Percentiles rank a stretch among this genome's conserved stretches.
Conservation (phyloP, 1,140 invertebrate species). For the Oryzaephilus surinamensis region DNA sequence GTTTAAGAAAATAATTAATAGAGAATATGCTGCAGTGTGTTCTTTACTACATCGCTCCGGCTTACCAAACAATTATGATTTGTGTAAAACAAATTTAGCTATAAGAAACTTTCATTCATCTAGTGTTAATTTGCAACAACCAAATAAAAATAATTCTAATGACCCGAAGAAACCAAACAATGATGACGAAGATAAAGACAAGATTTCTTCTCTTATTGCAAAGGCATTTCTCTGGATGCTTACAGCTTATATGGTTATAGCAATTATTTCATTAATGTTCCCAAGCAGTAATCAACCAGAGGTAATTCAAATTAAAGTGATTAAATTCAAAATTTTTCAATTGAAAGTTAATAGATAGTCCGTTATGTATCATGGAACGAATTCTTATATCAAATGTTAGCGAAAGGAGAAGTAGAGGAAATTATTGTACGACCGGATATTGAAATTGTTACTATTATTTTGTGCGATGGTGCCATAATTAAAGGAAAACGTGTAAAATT, state of each 20-base stretch:
- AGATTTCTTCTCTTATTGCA: conserved; percentile 53
- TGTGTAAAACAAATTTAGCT: conserved; percentile 27
- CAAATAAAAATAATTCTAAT: conserved; percentile 19
- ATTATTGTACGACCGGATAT: conserved; percentile 73
- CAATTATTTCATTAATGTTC: conserved; percentile 56
- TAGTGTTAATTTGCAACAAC: conserved; percentile 21
- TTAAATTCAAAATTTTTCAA: not conserved
- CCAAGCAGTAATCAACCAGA: conserved; percentile 63
- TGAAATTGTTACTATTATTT: conserved; percentile 71
- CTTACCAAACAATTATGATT: conserved; percentile 29
- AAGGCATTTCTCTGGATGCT: conserved; percentile 68
- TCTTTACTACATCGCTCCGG: conserved; percentile 34
- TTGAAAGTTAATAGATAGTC: conserved; percentile 35
- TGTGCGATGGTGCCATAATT: conserved; percentile 76
- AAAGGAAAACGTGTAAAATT: conserved; percentile 61
- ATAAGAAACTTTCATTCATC: conserved; percentile 17
- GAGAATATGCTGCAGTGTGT: conserved; percentile 39
- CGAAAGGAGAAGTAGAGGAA: conserved; percentile 85
- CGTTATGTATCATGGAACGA: conserved; percentile 89
- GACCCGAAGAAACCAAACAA: conserved; percentile 30
- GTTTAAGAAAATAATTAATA: conserved; percentile 30
- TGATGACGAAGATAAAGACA: conserved; percentile 49
- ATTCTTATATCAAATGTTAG: conserved; percentile 85
- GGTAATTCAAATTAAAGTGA: conserved; percentile 34
- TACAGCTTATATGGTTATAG: conserved; percentile 59